Conservation (phyloP, 1,140 invertebrate species). For the Cylas formicarius region DNA sequence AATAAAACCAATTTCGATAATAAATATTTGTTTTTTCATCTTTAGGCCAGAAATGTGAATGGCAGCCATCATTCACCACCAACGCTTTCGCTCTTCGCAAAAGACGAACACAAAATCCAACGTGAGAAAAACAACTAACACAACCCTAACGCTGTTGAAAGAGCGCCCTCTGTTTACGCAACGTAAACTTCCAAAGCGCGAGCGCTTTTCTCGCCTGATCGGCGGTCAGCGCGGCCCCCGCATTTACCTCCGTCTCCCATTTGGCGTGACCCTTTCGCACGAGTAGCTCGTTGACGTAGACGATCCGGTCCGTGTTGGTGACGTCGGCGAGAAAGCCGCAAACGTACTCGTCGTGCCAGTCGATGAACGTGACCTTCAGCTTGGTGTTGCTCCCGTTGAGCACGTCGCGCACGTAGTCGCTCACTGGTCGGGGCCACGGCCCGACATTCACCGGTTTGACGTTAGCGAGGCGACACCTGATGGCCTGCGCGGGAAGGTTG, state of each 20-base stretch:
- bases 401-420: constrained; percentile 18
- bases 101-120: too few relatives aligned
- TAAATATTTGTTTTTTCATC: too few relatives aligned
- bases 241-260: constrained; percentile 29
- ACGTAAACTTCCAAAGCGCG: constrained; percentile 12
- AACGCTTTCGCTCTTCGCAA: too few relatives aligned
- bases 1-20: too few relatives aligned
- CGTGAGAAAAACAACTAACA: too few relatives aligned
- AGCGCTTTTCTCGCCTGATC: constrained; percentile 7
- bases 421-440: constrained; percentile 20
- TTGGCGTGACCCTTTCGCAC: constrained; percentile 26
- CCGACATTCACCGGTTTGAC: constrained; percentile 22
- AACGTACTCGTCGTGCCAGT: constrained; percentile 24
- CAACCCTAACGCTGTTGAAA: too few relatives aligned
- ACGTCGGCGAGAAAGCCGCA: constrained; percentile 31
- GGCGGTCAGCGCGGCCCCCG: not conserved
- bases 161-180: too few relatives aligned
- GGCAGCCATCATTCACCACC: too few relatives aligned
- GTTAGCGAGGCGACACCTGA: constrained; percentile 26
- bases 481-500: constrained; percentile 27
- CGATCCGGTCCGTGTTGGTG: constrained; percentile 19
- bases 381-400: constrained; percentile 17
- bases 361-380: constrained; percentile 26
- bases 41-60: too few relatives aligned
- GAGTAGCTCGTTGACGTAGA: constrained; percentile 30